These are phyloP conservation scores for Empis stercorea DNA, from an alignment of 2,888 invertebrate species.

Conservation along the genomic window DNA sequence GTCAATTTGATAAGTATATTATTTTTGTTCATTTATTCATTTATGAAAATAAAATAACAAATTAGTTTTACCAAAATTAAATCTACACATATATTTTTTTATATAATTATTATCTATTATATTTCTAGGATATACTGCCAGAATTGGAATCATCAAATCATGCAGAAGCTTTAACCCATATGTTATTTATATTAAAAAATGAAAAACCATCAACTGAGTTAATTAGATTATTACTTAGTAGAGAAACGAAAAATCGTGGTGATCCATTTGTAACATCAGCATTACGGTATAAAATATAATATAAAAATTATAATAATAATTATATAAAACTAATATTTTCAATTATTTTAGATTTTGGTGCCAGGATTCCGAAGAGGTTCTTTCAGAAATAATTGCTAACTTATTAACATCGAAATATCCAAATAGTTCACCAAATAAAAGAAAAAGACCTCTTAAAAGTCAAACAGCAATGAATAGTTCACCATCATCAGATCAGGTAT, in stretches of 20 bases:
- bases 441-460: slow-evolving; percentile 70
- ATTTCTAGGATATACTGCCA: slow-evolving; percentile 39
- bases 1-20: neutral
- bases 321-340: neutral
- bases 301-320: neutral
- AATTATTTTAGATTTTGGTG: slow-evolving; percentile 67
- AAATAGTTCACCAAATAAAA: slow-evolving; percentile 78
- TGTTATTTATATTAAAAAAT: slow-evolving; percentile 81
- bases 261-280: slow-evolving; percentile 87
- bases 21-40: no score
- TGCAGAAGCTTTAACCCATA: slow-evolving; percentile 83
- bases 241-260: slow-evolving; percentile 52
- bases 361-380: slow-evolving; percentile 79
- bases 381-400: slow-evolving; percentile 66
- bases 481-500: slow-evolving; percentile 65
- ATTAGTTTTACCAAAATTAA: no score
- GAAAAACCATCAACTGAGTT: slow-evolving; percentile 81
- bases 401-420: slow-evolving; percentile 72
- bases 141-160: slow-evolving; percentile 73
- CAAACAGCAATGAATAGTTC: slow-evolving; percentile 55
- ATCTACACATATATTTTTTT: no score
- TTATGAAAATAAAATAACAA: no score
- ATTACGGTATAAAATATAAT: slow-evolving; percentile 51
- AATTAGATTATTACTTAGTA: slow-evolving; percentile 67
- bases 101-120: neutral